Conservation (phyloP, 1,140 invertebrate genomes). For the Diploscapter pachys region DNA sequence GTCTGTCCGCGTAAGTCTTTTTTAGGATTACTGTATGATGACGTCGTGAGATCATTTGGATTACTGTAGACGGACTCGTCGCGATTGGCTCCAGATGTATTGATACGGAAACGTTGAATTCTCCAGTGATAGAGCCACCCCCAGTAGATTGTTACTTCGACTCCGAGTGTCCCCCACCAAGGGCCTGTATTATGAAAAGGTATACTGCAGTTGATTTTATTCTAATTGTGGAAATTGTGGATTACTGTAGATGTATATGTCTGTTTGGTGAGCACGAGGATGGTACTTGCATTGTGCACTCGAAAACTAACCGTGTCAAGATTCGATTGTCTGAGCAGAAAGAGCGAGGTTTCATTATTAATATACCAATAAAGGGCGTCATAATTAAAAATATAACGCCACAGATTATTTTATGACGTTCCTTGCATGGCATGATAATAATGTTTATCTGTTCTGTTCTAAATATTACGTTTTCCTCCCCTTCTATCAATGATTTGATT, state of each 20-base stretch:
- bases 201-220: not conserved
- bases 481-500: not conserved
- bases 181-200: constrained; percentile 17
- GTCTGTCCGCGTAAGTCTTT: constrained; percentile 3
- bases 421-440: too few relatives aligned
- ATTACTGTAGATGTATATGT: constrained; percentile 20
- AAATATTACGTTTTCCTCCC: not conserved
- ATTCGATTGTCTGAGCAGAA: not conserved
- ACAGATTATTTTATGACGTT: not conserved
- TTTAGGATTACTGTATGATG: not conserved
- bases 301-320: not conserved
- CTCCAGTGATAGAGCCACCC: not conserved
- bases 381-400: not conserved
- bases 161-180: not conserved
- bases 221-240: constrained; percentile 8
- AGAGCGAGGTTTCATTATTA: too few relatives aligned
- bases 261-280: constrained; percentile 14
- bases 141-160: not conserved
- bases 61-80: not conserved
- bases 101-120: not conserved
- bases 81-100: not conserved
- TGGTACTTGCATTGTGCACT: constrained; percentile 10
- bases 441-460: too few relatives aligned
- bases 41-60: not conserved
- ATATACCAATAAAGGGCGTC: not conserved